Conservation (phyloP, 2,113 vertebrate species). For the Mobula hypostoma region DNA sequence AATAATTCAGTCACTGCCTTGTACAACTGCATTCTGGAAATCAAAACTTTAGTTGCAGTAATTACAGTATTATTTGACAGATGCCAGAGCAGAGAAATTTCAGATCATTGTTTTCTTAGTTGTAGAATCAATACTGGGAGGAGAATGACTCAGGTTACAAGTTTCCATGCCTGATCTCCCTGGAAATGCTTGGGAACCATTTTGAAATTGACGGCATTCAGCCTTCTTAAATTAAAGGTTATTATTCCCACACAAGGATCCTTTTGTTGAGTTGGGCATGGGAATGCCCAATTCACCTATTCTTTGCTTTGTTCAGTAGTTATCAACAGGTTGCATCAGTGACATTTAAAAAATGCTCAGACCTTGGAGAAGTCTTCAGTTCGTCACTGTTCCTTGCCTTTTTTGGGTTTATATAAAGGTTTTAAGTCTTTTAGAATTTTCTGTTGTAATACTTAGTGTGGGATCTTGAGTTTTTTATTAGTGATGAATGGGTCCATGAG, state of each 20-base stretch:
- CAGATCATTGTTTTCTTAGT: background rate
- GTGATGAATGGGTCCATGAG: background rate
- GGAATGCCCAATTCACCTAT: background rate
- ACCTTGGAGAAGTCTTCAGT: background rate
- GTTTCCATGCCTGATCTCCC: background rate
- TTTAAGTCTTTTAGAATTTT: background rate
- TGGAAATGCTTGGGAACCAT: background rate
- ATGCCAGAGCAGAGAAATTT: background rate
- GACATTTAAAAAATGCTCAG: background rate
- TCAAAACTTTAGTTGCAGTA: background rate
- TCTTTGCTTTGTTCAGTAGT: background rate
- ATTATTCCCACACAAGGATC: background rate
- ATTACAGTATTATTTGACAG: background rate
- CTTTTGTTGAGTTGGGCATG: background rate
- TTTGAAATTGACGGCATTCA: background rate
- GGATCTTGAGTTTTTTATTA: background rate
- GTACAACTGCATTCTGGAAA: background rate
- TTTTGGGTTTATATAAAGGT: background rate
- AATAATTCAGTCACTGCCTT: background rate
- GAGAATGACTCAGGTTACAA: background rate
- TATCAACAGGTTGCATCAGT: background rate
- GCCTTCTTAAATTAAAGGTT: background rate
- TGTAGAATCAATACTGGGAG: background rate
- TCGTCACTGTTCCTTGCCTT: background rate
- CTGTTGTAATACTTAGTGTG: background rate